phyloP scores from a whole-genome alignment of 2,113 vertebrate species.

The Ariopsis seemanni region DNA sequence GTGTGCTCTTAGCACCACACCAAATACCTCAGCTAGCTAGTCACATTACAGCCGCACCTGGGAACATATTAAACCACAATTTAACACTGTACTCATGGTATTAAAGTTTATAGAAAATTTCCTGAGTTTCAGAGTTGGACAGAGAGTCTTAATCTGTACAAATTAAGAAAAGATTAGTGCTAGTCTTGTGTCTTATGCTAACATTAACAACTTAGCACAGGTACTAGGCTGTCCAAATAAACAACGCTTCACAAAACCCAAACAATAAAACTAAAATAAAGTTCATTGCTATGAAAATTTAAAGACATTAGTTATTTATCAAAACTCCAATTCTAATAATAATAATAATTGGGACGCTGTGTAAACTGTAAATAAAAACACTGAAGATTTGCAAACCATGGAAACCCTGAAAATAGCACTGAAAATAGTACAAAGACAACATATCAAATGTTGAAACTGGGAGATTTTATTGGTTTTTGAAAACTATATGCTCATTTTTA shows the following conservation, averaged over 20 bases:
- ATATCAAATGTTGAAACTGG: too few species aligned
- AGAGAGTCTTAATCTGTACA: background rate
- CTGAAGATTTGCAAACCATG: too few species aligned
- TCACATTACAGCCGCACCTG: background rate
- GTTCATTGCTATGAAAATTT: background rate
- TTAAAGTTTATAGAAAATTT: background rate
- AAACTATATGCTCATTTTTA: too few species aligned
- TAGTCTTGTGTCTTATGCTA: background rate
- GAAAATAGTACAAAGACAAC: too few species aligned
- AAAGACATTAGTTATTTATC: background rate
- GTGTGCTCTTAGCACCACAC: background rate
- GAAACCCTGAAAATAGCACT: too few species aligned
- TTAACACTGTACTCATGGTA: background rate
- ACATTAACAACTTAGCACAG: background rate
- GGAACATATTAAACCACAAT: background rate
- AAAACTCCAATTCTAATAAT: too few species aligned
- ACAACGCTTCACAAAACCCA: background rate
- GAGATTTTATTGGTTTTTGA: too few species aligned
- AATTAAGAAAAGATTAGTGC: background rate
- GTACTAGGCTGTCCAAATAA: background rate
- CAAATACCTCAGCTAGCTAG: background rate
- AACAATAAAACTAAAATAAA: background rate
- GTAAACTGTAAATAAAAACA: too few species aligned
- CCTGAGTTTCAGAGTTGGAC: background rate
- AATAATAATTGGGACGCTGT: too few species aligned